Percentiles rank a stretch among this genome's conserved stretches.
Evolutionary conservation across 2,888 invertebrate species (phyloP).

Genomic region (Parnassius apollo): DNA sequence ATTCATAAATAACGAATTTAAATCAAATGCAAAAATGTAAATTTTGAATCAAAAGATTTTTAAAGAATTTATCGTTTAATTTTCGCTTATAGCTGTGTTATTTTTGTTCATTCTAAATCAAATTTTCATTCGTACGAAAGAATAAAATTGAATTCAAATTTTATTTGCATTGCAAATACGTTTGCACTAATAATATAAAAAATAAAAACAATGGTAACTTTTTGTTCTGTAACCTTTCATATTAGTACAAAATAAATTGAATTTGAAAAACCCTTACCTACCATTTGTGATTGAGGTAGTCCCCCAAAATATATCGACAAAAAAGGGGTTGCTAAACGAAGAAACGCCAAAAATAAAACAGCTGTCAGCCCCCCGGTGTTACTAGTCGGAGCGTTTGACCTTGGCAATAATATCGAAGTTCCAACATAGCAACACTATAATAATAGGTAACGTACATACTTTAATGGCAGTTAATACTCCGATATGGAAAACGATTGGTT

Average conservation of each 20-base stretch:
- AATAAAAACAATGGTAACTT: no score
- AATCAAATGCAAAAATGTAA: no score
- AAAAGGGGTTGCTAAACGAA: conserved; percentile 22
- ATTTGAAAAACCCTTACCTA: conserved; percentile 7
- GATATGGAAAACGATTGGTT: neutral
- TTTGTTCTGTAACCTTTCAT: neutral
- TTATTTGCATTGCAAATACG: no score
- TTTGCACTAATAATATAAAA: no score
- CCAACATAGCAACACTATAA: conserved; percentile 14
- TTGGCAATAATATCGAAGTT: conserved; percentile 7
- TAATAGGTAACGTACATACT: conserved; percentile 10
- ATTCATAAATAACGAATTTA: no score
- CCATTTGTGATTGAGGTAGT: conserved; percentile 10
- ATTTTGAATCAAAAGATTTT: no score
- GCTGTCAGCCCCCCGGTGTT: conserved; percentile 7
- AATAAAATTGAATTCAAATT: no score
- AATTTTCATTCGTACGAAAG: no score
- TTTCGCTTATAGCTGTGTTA: no score
- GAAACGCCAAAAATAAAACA: conserved; percentile 9
- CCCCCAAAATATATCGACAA: conserved; percentile 18
- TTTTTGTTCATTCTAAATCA: no score
- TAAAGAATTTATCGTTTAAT: no score
- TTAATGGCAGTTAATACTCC: neutral
- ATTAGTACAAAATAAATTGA: conserved; percentile 8
- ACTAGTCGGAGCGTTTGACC: conserved; percentile 7